phyloP scores from a whole-genome alignment of 2,113 vertebrate genomes.

The Istiophorus platypterus region DNA sequence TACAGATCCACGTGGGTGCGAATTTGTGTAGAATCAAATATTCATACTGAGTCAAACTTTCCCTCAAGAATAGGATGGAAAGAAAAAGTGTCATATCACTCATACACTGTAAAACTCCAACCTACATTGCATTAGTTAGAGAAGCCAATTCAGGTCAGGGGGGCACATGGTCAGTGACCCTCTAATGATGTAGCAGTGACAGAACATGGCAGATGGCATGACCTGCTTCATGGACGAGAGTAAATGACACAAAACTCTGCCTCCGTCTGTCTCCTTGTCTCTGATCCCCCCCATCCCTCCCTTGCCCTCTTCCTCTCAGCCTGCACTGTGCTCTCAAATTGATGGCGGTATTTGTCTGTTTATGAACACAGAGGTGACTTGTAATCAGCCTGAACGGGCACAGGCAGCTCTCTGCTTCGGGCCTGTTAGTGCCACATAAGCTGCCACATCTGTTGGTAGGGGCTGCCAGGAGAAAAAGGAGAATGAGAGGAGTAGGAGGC shows the following conservation, averaged over 20 bases:
- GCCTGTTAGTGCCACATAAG: constrained; percentile 73
- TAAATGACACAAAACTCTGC: constrained; percentile 71
- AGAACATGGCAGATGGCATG: constrained; percentile 78
- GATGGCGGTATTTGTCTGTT: constrained; percentile 79
- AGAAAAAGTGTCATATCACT: background rate
- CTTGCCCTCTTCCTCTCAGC: constrained; percentile 7
- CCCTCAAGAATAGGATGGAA: background rate
- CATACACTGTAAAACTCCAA: constrained; percentile 33
- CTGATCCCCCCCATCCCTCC: constrained; percentile 12
- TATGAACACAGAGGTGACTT: constrained; percentile 82
- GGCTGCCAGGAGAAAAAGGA: constrained; percentile 40
- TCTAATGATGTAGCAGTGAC: constrained; percentile 76
- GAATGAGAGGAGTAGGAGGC: background rate
- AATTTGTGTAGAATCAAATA: constrained; percentile 25
- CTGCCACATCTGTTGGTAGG: constrained; percentile 68
- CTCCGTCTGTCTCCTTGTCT: constrained; percentile 60
- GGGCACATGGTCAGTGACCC: constrained; percentile 69
- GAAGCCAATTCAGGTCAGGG: constrained; percentile 42
- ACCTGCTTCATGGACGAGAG: constrained; percentile 73
- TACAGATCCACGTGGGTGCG: background rate
- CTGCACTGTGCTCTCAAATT: constrained; percentile 62
- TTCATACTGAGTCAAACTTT: constrained; percentile 16
- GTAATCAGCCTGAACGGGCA: constrained; percentile 82
- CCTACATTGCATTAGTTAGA: constrained; percentile 56
- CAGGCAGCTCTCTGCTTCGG: constrained; percentile 63